Percentiles rank a stretch among this genome's conserved stretches.
Conservation (phyloP, 2,888 invertebrate species). For the Ochlodes sylvanus region DNA sequence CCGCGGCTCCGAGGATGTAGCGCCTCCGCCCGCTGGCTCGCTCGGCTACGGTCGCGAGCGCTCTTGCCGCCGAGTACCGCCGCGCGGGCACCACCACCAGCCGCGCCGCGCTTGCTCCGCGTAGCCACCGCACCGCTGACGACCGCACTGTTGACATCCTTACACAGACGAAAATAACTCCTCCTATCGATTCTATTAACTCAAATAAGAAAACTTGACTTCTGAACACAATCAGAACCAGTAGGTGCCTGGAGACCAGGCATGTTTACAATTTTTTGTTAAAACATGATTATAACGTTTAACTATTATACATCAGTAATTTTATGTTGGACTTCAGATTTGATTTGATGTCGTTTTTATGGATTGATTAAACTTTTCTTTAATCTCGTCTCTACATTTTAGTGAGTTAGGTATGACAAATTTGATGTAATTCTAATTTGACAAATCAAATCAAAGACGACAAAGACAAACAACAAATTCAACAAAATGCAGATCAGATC, state of each 20-base stretch:
- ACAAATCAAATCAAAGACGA: too few relatives aligned
- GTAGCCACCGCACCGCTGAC: conserved; percentile 48
- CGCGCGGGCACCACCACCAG: conserved; percentile 40
- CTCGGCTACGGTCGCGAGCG: not conserved
- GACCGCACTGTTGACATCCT: conserved; percentile 49
- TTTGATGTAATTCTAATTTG: too few relatives aligned
- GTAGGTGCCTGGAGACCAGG: conserved; percentile 13
- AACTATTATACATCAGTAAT: conserved; percentile 11
- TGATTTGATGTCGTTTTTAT: not conserved
- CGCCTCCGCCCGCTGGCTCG: conserved; percentile 23
- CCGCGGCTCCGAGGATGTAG: conserved; percentile 53
- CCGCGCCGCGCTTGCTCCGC: conserved; percentile 32
- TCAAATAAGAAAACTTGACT: not conserved
- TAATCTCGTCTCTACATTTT: too few relatives aligned
- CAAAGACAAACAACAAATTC: too few relatives aligned
- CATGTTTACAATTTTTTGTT: conserved; percentile 26
- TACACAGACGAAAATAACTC: not conserved
- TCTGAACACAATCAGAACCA: not conserved
- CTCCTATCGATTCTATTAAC: not conserved
- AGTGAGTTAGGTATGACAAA: too few relatives aligned
- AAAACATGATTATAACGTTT: conserved; percentile 12
- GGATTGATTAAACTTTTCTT: too few relatives aligned
- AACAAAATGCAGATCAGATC: too few relatives aligned
- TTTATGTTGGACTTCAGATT: not conserved
- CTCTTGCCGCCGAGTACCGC: conserved; percentile 21